Evolutionary conservation across 2,888 invertebrate genomes (phyloP), one percentile per base, ranked within the genome.

Genomic region (Limenitis arthemis): DNA sequence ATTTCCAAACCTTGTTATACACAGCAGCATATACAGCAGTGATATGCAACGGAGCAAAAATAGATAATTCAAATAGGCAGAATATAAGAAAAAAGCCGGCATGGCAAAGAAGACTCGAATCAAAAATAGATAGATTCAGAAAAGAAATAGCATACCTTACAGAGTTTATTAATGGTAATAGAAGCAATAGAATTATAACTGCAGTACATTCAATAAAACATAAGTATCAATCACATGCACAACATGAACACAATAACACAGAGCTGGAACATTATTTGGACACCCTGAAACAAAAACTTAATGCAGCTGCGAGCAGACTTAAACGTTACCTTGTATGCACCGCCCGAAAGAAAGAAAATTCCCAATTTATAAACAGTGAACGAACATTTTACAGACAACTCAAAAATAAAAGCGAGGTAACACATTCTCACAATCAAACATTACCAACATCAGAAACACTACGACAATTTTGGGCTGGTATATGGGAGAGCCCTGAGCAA

Each of bases 11-110:
- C 6, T 32, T 38, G 5, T 28, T 59, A 33, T 59, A 56, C 29
- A 39, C 41, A 39, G 55, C 55, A 9, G 55, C 54, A 33, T 56
- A 44, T n/a, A 54, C 59, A 32, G 41, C 50, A 36, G 53, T 50
- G 9, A n/a, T 32, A 4, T 44, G 36, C 30, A 50, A 50, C 34
- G 47, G 43, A 6, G 9, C 44, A 20, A 52, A 44, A 44, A n/a
- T 37, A 5, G 52, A 50, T 30, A 47, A 34, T 7, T 7, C 32
- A n/a, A 55, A 37, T 39, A 5, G 4, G 5, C 43, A 32, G 8
- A 8, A 8, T 8, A 39, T 32, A 34, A 9, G 49, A 46, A 34
- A 41, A 20, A 8, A 49, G 40, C 54, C 54, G 5, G 8, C 33
- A 3, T 59, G 59, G 59, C 44, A 54, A 49, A 51, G 8, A 30